Evolutionary conservation across 1,140 invertebrate species (phyloP), one percentile per base, ranked within the genome.

Genomic region (Batillaria attramentaria): DNA sequence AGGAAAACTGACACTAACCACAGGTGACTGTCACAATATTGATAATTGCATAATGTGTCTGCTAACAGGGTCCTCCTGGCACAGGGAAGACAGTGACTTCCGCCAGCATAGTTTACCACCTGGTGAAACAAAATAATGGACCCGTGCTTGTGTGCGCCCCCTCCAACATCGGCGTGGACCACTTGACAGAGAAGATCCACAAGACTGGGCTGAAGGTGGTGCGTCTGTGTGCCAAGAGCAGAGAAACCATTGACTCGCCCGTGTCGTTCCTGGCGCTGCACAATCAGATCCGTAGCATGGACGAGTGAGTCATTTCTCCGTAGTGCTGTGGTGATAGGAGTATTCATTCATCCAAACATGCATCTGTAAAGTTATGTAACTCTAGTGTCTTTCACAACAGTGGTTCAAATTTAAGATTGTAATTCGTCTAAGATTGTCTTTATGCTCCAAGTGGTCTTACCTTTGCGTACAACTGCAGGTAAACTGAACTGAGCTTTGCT

Each of bases 81-180:
- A 99, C 98, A 0, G 98, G 98, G 1, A 99, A 99, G 92, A 99
- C 99, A 0, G 98, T 99, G 0, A 99, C 99, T 2, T 99, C 98
- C 10, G 99, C 99, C 0, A 99, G 98, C 0, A 98, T 99, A 85
- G 98, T 99, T 0, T 99, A 99, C 89, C 99, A 99, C 90, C 92
- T 99, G 43, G 97, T 98, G 0, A 96, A 98, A 89, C 97, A 98
- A 88, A 96, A 95, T 83, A 91, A 92, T 68, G 97, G 97, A 3
- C 97, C 98, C 0, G 98, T 99, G 0, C 91, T 99, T 0, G 99
- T 99, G 0, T 99, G 98, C 91, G 98, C 98, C 3, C 99, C 99
- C 0, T 98, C 97, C 31, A 99, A 99, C 88, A 99, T 98, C 16
- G 99, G 99, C 60, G 99, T 99, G 0, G 99, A 99, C 91, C 99